Evolutionary conservation across 2,888 invertebrate genomes (phyloP), one percentile per base, ranked within the genome.

Genomic region (Drosophila demipolita): DNA sequence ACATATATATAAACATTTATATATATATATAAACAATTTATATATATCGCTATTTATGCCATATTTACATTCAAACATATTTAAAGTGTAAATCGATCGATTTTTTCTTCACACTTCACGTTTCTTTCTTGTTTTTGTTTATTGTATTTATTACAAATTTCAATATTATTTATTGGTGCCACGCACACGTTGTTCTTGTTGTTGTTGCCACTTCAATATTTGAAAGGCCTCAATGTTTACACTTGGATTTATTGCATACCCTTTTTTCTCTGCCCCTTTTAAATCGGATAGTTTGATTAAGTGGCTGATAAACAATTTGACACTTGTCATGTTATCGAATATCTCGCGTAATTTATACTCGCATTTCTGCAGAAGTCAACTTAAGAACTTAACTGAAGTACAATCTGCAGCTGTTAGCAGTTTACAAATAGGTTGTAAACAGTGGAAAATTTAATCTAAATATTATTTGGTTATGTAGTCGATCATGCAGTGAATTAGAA

Each of bases 21-120:
- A 49, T 60, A 64, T 50, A 45, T 50, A 73, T 63, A 68, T 33
- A 79, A 48, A 67, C 50, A 50, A 60, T 50, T n/a, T 60, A 59
- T 50, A 49, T 60, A 64, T 50, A 45, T 66, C 50, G 66, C 67
- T 78, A 73, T 77, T 50, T 66, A 66, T 61, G 55, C 40, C 69
- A 79, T 89, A 89, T 82, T 78, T 67, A 87, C 89, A 73, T 71
- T 85, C 69, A 62, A 66, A 58, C 69, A 81, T 72, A 80, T 83
- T 89, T 86, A 80, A 87, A 78, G 82, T 87, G 87, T 89, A 89
- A 84, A 87, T 80, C 89, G 87, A 85, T 85, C 89, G 85, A 54
- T 87, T 67, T 67, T 66, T 66, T 23, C 45, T 8, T 23, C 8
- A 15, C 45, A 45, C 33, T 62, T 36, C 60, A 59, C 12, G n/a